phyloP scores from a whole-genome alignment of 2,113 vertebrate genomes.

The Brienomyrus longianalis region DNA sequence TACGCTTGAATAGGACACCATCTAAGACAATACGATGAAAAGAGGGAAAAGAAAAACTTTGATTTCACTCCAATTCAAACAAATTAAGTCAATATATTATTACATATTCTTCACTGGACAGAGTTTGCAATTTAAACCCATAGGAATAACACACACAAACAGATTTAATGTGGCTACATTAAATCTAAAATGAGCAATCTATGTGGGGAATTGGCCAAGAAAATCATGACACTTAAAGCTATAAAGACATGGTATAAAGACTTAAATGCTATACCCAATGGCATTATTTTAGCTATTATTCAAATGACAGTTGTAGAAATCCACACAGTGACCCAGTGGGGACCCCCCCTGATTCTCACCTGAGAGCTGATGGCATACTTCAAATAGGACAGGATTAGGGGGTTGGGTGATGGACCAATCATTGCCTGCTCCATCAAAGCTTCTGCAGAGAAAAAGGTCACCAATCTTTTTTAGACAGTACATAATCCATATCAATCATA shows the following conservation, averaged over 20 bases:
- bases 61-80: not conserved
- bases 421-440: slow-evolving; percentile 93
- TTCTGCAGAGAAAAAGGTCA: slow-evolving; percentile 60
- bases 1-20: slow-evolving; percentile 95
- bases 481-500: not conserved
- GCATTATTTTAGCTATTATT: not conserved
- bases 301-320: not conserved
- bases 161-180: not conserved
- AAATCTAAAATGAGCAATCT: not conserved
- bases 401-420: slow-evolving; percentile 93
- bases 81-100: not conserved
- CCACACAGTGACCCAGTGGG: not conserved
- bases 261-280: not conserved
- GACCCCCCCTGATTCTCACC: slow-evolving; percentile 54
- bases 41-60: not conserved
- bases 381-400: slow-evolving; percentile 91
- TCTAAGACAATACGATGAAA: slow-evolving; percentile 55
- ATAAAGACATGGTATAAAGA: not conserved
- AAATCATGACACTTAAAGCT: not conserved
- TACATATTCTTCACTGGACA: not conserved
- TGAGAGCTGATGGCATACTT: slow-evolving; percentile 96
- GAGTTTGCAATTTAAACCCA: not conserved
- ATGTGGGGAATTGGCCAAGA: not conserved
- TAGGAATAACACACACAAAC: not conserved
- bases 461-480: not conserved